phyloP scores from a whole-genome alignment of 2,888 invertebrate species.

The Ophraella communa region DNA sequence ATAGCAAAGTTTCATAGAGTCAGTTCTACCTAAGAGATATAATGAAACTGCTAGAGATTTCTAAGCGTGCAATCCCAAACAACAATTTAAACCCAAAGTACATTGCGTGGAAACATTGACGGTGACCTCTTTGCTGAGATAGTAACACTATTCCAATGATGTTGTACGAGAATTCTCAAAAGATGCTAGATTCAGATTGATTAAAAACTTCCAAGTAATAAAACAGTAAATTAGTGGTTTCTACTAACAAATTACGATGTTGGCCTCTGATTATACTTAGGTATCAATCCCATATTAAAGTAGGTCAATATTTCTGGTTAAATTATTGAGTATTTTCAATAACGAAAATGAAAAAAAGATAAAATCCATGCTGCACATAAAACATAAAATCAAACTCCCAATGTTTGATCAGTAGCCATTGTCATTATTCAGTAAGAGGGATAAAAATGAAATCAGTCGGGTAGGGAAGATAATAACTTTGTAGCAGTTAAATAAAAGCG shows the following conservation, averaged over 20 bases:
- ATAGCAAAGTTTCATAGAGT: constrained; percentile 54
- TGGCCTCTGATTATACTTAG: too few relatives aligned
- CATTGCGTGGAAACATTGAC: constrained; percentile 59
- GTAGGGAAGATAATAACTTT: constrained; percentile 31
- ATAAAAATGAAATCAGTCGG: constrained; percentile 29
- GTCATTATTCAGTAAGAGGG: constrained; percentile 24
- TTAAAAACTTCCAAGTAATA: constrained; percentile 1
- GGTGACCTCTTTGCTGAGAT: constrained; percentile 59
- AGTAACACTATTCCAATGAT: constrained; percentile 55
- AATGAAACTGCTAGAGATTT: constrained; percentile 49
- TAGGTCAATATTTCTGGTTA: not conserved
- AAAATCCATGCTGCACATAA: constrained; percentile 6
- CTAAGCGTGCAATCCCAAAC: constrained; percentile 53
- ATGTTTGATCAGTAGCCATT: constrained; percentile 24
- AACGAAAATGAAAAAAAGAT: constrained; percentile 7
- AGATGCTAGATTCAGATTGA: constrained; percentile 10
- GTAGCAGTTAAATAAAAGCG: constrained; percentile 32
- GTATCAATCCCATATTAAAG: too few relatives aligned
- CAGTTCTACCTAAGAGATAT: constrained; percentile 55
- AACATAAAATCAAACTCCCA: not conserved
- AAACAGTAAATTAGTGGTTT: not conserved
- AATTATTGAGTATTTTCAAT: constrained; percentile 7
- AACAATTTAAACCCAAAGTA: constrained; percentile 56
- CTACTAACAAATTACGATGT: not conserved
- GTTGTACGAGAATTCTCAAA: constrained; percentile 11